Evolutionary conservation across 2,113 vertebrate genomes (phyloP).

Genomic region (Pagrus major): DNA sequence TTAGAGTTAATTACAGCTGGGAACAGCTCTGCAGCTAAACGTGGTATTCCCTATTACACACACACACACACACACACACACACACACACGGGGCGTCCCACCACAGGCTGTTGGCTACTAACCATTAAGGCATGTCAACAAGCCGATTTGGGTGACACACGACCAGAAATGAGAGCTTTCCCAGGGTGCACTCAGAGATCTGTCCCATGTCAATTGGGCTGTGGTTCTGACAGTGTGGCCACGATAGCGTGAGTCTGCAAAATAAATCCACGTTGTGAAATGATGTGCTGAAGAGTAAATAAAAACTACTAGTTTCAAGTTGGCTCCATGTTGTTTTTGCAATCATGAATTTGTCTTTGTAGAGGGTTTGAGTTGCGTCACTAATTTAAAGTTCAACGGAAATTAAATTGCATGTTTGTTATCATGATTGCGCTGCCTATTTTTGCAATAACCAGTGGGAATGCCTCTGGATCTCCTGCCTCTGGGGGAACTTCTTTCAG

Average conservation of each 20-base stretch:
- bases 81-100: slow-evolving; percentile 34
- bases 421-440: background rate
- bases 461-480: background rate
- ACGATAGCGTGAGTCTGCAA: slow-evolving; percentile 41
- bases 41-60: slow-evolving; percentile 50
- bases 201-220: slow-evolving; percentile 5
- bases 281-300: background rate
- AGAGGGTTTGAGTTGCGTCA: background rate
- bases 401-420: background rate
- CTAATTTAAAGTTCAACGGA: background rate
- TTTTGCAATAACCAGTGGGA: background rate
- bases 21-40: slow-evolving; percentile 34
- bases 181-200: slow-evolving; percentile 35
- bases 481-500: too few species aligned
- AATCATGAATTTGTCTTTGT: background rate
- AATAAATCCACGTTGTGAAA: slow-evolving; percentile 50
- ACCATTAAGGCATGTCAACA: slow-evolving; percentile 61
- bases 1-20: slow-evolving; percentile 66
- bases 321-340: background rate
- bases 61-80: slow-evolving; percentile 19
- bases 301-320: background rate
- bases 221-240: slow-evolving; percentile 32
- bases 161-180: slow-evolving; percentile 46
- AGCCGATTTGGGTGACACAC: slow-evolving; percentile 48
- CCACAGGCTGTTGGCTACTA: slow-evolving; percentile 56